Percentiles rank a stretch among this genome's conserved stretches.
phyloP scores from a whole-genome alignment of 53 echinoderm and acorn worm species.

The Luidia sarsii region DNA sequence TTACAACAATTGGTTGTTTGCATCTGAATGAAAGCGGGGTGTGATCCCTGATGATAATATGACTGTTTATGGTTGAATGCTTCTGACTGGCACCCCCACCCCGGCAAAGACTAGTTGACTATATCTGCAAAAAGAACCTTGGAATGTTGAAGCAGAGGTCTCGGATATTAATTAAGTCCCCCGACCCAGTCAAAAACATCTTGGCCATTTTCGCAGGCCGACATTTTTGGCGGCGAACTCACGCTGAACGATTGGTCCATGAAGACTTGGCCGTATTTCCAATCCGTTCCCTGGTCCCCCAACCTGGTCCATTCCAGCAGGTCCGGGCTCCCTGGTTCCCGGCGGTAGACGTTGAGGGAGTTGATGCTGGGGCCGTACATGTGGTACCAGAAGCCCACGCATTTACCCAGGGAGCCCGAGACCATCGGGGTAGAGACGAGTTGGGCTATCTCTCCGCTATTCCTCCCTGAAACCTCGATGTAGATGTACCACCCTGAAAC shows the following conservation, averaged over 20 bases:
- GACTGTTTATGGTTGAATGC: too few relatives aligned
- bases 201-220: too few relatives aligned
- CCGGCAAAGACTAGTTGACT: too few relatives aligned
- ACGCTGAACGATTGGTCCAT: conserved; percentile 47
- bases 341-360: conserved; percentile 47
- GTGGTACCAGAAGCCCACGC: conserved; percentile 78
- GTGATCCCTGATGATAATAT: too few relatives aligned
- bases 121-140: too few relatives aligned
- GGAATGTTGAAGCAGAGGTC: too few relatives aligned
- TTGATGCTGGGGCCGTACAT: conserved; percentile 68
- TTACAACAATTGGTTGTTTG: too few relatives aligned
- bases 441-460: conserved; percentile 58
- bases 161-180: too few relatives aligned
- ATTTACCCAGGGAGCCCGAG: conserved; percentile 59
- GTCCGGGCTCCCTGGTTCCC: not conserved
- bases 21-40: too few relatives aligned
- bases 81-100: too few relatives aligned
- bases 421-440: conserved; percentile 57
- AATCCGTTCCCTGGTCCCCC: conserved; percentile 35
- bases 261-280: conserved; percentile 56
- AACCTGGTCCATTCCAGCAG: conserved; percentile 37
- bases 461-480: conserved; percentile 50
- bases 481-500: conserved; percentile 62
- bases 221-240: too few relatives aligned
- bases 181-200: too few relatives aligned